Percentiles rank a stretch among this genome's conserved stretches.
Evolutionary conservation across 92 coral and sea anemone genomes (phyloP).

Genomic region (Phenganax marumi): DNA sequence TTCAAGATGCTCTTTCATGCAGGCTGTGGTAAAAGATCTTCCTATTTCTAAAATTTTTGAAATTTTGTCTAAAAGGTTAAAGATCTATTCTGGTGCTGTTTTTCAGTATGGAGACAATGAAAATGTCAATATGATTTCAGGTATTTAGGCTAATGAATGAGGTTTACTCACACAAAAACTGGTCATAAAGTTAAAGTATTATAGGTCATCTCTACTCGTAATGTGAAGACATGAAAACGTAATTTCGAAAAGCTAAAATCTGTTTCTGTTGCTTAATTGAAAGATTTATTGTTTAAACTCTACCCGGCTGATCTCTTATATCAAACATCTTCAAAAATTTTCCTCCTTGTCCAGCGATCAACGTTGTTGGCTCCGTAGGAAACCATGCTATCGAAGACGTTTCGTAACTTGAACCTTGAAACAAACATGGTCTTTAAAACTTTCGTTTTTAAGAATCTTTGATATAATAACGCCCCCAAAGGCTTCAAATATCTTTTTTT

Average conservation of each 20-base stretch:
- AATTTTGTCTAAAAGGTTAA: no score
- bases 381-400: conserved; percentile 92
- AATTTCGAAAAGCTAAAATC: background rate
- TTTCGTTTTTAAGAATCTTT: background rate
- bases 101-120: no score
- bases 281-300: background rate
- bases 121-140: no score
- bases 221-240: background rate
- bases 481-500: no score
- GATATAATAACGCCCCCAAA: background rate
- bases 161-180: no score
- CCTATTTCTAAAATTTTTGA: no score
- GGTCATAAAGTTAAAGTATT: background rate
- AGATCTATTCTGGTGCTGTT: no score
- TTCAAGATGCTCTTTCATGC: no score
- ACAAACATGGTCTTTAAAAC: background rate
- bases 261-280: background rate
- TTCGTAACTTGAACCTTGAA: conserved; percentile 70
- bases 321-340: conserved; percentile 91
- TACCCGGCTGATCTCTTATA: conserved; percentile 65
- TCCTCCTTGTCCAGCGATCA: conserved; percentile 90
- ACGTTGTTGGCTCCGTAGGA: conserved; percentile 70
- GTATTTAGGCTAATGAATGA: no score
- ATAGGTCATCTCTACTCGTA: background rate
- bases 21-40: no score